These are phyloP conservation scores for Charanyca ferruginea DNA, from an alignment of 2,888 invertebrate species.

Conservation along the genomic window DNA sequence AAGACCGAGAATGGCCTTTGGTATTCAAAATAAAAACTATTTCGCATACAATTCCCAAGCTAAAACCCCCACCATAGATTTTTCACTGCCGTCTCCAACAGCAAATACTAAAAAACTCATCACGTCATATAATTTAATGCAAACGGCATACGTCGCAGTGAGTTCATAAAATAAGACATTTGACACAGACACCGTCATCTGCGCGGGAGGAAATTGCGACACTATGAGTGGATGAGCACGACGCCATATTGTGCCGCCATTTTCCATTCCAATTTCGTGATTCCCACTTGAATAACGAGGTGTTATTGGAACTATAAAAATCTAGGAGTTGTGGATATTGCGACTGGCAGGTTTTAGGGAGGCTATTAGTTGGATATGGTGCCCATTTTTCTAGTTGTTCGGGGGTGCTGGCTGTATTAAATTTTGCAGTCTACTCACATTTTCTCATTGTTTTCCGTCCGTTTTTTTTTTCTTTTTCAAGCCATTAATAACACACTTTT, in stretches of 20 bases:
- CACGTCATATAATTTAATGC: slow-evolving; percentile 68
- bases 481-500: no score
- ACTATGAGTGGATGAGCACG: slow-evolving; percentile 72
- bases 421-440: neutral
- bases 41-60: neutral
- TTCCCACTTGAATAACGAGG: slow-evolving; percentile 74
- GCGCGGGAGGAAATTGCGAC: slow-evolving; percentile 73
- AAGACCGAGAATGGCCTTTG: no score
- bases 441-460: no score
- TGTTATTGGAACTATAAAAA: slow-evolving; percentile 66
- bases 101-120: slow-evolving; percentile 59
- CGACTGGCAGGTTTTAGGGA: slow-evolving; percentile 21
- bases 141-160: slow-evolving; percentile 64
- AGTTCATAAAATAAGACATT: slow-evolving; percentile 78
- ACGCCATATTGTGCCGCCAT: slow-evolving; percentile 77
- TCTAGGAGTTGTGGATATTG: slow-evolving; percentile 57
- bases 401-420: neutral
- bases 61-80: slow-evolving; percentile 9
- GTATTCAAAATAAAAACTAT: neutral
- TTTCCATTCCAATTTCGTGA: slow-evolving; percentile 80
- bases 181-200: slow-evolving; percentile 73
- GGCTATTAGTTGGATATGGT: slow-evolving; percentile 37
- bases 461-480: no score
- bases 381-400: slow-evolving; percentile 9
- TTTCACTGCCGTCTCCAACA: slow-evolving; percentile 17